A percentile compares a stretch with the other conserved stretches of the same genome.
These are phyloP conservation scores for Gambelia wislizenii DNA, from an alignment of 2,797 vertebrate species.

Conservation along the genomic window DNA sequence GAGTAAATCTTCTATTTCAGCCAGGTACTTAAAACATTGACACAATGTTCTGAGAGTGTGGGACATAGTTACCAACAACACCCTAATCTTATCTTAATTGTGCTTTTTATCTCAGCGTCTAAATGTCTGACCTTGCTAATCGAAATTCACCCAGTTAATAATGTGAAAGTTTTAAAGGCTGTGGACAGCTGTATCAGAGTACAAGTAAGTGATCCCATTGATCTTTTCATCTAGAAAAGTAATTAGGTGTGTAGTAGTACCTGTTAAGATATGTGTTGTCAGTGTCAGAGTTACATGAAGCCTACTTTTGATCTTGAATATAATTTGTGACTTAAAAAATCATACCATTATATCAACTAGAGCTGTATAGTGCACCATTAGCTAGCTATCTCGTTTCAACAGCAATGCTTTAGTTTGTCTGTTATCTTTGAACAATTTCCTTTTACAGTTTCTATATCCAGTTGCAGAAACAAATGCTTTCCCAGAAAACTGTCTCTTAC, in stretches of 20 bases:
- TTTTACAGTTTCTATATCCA: conserved; percentile 89
- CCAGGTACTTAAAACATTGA: conserved; percentile 74
- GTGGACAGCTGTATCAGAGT: conserved; percentile 93
- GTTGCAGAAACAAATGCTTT: conserved; percentile 74
- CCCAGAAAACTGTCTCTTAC: conserved; percentile 87
- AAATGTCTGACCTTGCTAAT: conserved; percentile 92
- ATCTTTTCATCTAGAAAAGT: background rate
- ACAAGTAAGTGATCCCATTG: conserved; percentile 82
- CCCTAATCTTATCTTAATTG: conserved; percentile 19
- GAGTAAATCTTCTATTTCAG: conserved; percentile 69
- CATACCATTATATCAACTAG: background rate
- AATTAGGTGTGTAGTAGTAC: conserved; percentile 13
- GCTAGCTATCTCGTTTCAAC: background rate
- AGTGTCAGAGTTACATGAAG: background rate
- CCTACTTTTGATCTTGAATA: background rate
- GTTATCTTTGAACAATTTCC: conserved; percentile 59
- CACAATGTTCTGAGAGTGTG: background rate
- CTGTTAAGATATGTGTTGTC: background rate
- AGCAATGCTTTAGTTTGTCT: background rate
- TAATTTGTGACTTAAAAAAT: background rate
- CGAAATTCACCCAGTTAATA: conserved; percentile 93
- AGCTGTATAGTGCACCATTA: background rate
- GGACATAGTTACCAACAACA: background rate
- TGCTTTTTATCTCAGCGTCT: conserved; percentile 80
- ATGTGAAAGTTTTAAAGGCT: conserved; percentile 95